Evolutionary conservation across 2,888 invertebrate genomes (phyloP), one percentile per base, ranked within the genome.

Genomic region (Amaurobius ferox): DNA sequence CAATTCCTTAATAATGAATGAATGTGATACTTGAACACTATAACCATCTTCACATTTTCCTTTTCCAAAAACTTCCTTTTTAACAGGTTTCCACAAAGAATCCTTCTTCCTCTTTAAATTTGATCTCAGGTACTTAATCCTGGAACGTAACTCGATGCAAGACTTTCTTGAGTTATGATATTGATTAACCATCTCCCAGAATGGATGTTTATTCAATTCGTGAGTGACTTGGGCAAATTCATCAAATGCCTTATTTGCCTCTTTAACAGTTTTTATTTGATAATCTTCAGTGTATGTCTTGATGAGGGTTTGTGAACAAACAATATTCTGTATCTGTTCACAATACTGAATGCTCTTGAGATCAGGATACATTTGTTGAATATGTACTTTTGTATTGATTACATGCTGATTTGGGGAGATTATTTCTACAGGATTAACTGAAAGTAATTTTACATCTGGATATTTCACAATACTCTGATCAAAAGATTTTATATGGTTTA

Each of bases 31-130:
- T 11, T 29, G 23, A 11, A 79, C 71, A 40, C 3, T 64, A 44
- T 44, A 44, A 6, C 79, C 79, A 72, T 79, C 79, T 32, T 64
- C 79, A 71, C 79, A 79, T 23, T 28, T 29, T 29, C 79, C 79
- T 72, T 79, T 73, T 9, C 66, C 48, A 35, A 29, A 67, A 1
- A 16, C 55, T 19, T 73, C 67, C 19, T 67, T 80, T 67, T 80
- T 67, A 0, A 73, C 67, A 67, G 35, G 11, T 13, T 66, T 80
- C 79, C 79, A 80, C 32, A 80, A 29, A 13, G 30, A 35, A 35
- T 66, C 66, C 44, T 80, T 80, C 13, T 35, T 35, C 11, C 71
- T 73, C 6, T 72, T 73, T n/a, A 80, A 35, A 11, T 67, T 48
- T 13, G 79, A 80, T 11, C 73, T 80, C 16, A 73, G 29, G 30